A percentile compares a stretch with the other conserved stretches of the same genome.
Conservation (phyloP, 2,797 vertebrate species). For the Gymnoscopelus braueri region DNA sequence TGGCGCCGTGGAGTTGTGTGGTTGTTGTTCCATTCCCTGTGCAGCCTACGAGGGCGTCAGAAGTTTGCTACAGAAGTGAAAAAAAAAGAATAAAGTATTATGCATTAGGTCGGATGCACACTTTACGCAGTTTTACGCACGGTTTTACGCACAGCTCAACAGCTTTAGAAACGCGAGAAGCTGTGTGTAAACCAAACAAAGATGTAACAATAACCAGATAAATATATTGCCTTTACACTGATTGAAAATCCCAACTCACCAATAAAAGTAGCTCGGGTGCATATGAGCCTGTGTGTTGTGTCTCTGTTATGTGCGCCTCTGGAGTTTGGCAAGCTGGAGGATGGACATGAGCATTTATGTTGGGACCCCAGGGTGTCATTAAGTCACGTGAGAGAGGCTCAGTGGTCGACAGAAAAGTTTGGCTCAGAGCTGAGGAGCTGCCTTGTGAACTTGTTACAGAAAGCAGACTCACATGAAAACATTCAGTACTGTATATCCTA, state of each 20-base stretch:
- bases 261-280: slow-evolving; percentile 22
- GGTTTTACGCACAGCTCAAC: neutral
- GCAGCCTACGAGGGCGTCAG: slow-evolving; percentile 35
- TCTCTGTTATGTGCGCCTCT: slow-evolving; percentile 27
- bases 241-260: slow-evolving; percentile 54
- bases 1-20: slow-evolving; percentile 82
- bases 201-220: neutral
- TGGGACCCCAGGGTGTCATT: slow-evolving; percentile 35
- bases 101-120: neutral
- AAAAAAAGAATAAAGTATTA: neutral
- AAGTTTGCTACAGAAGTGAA: slow-evolving; percentile 16
- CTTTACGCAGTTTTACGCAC: slow-evolving; percentile 24
- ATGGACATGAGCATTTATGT: slow-evolving; percentile 65
- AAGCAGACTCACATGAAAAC: too few relatives aligned
- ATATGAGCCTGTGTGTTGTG: neutral
- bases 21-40: slow-evolving; percentile 80
- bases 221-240: neutral
- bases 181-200: too few relatives aligned
- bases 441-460: too few relatives aligned
- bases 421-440: too few relatives aligned
- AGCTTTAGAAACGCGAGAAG: neutral
- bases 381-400: slow-evolving; percentile 59
- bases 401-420: too few relatives aligned
- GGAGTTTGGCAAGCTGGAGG: slow-evolving; percentile 45
- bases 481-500: too few relatives aligned